Evolutionary conservation across 1,140 invertebrate species (phyloP).

Genomic region (Branchinecta lindahli): DNA sequence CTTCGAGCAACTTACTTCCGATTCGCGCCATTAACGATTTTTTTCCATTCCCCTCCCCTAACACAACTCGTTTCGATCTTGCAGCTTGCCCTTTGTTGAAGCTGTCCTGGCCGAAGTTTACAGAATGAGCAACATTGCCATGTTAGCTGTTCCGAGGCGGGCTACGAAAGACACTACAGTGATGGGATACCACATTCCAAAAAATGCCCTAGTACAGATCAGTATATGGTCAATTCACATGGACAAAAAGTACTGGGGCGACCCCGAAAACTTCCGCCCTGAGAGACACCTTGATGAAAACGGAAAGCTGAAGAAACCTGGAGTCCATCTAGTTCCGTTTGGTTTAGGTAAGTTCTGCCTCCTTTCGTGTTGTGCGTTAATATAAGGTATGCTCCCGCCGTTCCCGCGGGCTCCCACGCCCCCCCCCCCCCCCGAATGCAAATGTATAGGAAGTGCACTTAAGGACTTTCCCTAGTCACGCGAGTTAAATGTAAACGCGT

Average conservation of each 20-base stretch:
- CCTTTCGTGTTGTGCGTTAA: neutral
- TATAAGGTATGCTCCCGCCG: neutral
- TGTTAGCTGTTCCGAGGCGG: slow-evolving; percentile 14
- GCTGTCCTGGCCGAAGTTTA: slow-evolving; percentile 18
- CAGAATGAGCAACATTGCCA: slow-evolving; percentile 17
- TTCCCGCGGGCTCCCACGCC: no score
- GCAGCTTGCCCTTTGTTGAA: slow-evolving; percentile 16
- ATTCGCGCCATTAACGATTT: no score
- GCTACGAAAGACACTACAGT: slow-evolving; percentile 14
- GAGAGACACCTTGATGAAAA: slow-evolving; percentile 44
- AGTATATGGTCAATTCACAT: slow-evolving; percentile 46
- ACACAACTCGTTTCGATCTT: neutral
- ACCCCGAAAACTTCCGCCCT: slow-evolving; percentile 51
- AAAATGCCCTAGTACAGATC: slow-evolving; percentile 43
- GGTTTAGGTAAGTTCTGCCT: slow-evolving; percentile 40
- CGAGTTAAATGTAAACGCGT: no score
- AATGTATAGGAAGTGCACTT: no score
- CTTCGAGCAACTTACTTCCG: no score
- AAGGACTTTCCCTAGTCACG: no score
- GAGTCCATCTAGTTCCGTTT: slow-evolving; percentile 49
- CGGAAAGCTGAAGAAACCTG: slow-evolving; percentile 33
- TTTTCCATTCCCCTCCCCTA: no score
- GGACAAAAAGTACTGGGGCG: slow-evolving; percentile 43
- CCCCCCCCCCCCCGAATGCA: no score
- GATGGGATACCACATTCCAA: slow-evolving; percentile 17